A percentile compares a stretch with the other conserved stretches of the same genome.
Conservation (phyloP, 2,888 invertebrate species). For the Atethmia centrago region DNA sequence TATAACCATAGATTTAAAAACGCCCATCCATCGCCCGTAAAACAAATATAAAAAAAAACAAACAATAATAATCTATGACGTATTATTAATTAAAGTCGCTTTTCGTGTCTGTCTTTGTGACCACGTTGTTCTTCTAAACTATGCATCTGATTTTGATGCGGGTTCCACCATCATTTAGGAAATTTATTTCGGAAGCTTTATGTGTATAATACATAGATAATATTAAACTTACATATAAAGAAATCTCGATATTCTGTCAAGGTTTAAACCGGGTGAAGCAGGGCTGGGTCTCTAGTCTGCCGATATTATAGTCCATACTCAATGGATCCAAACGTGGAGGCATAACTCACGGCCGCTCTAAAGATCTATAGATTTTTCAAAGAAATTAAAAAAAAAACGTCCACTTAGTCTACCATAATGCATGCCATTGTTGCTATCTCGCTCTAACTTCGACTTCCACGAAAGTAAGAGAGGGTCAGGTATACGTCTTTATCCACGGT, state of each 20-base stretch:
- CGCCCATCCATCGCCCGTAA: slow-evolving; percentile 31
- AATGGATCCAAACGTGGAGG: slow-evolving; percentile 77
- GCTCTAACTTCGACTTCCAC: slow-evolving; percentile 56
- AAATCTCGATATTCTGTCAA: neutral
- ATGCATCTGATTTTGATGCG: neutral
- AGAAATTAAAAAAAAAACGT: slow-evolving; percentile 87
- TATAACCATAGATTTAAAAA: slow-evolving; percentile 9
- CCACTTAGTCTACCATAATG: slow-evolving; percentile 83
- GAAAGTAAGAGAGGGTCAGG: slow-evolving; percentile 69
- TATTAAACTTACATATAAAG: neutral
- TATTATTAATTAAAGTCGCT: neutral
- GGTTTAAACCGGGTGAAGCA: neutral
- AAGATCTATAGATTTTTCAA: slow-evolving; percentile 87
- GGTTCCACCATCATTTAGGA: neutral
- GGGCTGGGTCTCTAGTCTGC: slow-evolving; percentile 8
- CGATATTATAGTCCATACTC: slow-evolving; percentile 61
- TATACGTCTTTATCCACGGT: slow-evolving; percentile 72
- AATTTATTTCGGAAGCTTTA: neutral
- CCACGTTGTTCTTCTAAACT: neutral
- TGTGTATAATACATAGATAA: neutral
- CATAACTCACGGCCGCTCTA: slow-evolving; percentile 87
- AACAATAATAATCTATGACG: slow-evolving; percentile 58
- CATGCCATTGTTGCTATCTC: slow-evolving; percentile 85
- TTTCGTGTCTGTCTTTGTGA: neutral
- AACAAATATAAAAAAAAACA: slow-evolving; percentile 63